phyloP scores from a whole-genome alignment of 2,113 vertebrate genomes.

The Nesoenas mayeri region DNA sequence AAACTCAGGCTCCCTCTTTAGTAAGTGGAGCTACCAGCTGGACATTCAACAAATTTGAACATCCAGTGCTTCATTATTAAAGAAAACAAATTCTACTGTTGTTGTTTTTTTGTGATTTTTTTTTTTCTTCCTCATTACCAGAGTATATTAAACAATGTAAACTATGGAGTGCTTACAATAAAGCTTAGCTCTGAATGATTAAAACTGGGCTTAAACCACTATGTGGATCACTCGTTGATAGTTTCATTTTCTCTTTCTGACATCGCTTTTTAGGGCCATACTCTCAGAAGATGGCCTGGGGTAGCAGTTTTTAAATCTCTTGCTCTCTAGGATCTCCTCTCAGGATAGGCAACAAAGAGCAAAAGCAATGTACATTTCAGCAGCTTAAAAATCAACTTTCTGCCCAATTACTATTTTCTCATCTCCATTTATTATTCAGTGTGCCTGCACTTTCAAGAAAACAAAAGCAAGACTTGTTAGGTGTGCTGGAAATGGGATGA shows the following conservation, averaged over 20 bases:
- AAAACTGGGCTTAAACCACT: neutral
- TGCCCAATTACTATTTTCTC: neutral
- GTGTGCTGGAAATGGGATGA: neutral
- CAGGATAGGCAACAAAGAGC: neutral
- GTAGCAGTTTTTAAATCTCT: neutral
- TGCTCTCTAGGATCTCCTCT: neutral
- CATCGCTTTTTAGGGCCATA: accelerated
- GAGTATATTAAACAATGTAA: neutral
- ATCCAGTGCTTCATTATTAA: neutral
- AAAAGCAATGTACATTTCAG: neutral
- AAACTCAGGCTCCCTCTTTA: neutral
- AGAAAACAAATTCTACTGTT: neutral
- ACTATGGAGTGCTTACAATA: neutral
- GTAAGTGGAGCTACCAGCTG: neutral
- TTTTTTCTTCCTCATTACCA: neutral
- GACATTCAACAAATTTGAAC: neutral
- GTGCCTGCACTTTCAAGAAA: neutral
- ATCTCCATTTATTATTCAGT: neutral
- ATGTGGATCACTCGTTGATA: accelerated
- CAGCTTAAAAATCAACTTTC: neutral
- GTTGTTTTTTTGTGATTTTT: too few species aligned
- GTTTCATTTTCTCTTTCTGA: neutral
- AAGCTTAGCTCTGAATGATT: neutral
- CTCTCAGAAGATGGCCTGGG: neutral
- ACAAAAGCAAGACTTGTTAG: neutral